These are phyloP conservation scores for Trichogramma pretiosum DNA, from an alignment of 1,140 invertebrate genomes.

Conservation along the genomic window DNA sequence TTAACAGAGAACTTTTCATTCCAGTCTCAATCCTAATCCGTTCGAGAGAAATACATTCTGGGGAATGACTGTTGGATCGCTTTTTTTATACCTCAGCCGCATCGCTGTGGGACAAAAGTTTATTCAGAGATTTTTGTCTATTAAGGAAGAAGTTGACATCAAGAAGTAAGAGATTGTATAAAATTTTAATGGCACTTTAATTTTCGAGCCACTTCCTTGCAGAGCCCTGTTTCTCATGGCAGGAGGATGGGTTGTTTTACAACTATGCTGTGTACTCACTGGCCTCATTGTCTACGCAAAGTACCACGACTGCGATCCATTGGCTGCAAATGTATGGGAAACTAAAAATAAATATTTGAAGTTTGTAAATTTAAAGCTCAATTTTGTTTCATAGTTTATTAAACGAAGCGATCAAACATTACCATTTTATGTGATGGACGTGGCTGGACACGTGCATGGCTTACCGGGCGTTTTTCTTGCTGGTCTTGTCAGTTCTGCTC, in stretches of 20 bases:
- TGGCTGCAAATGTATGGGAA: constrained; percentile 28
- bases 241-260: constrained; percentile 39
- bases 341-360: neutral
- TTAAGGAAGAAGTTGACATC: constrained; percentile 4
- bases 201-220: constrained; percentile 10
- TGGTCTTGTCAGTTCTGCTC: constrained; percentile 60
- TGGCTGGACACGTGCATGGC: constrained; percentile 47
- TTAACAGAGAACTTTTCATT: no score
- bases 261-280: constrained; percentile 28
- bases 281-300: constrained; percentile 54
- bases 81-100: constrained; percentile 51
- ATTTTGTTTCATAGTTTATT: constrained; percentile 19
- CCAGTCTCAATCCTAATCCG: constrained; percentile 50
- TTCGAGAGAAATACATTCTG: constrained; percentile 52
- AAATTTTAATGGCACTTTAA: neutral
- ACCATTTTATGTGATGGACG: constrained; percentile 54
- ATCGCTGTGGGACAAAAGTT: constrained; percentile 57
- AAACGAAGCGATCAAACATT: constrained; percentile 46
- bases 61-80: constrained; percentile 49
- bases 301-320: constrained; percentile 56
- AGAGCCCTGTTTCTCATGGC: constrained; percentile 32
- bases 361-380: neutral
- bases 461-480: constrained; percentile 63
- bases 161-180: constrained; percentile 13
- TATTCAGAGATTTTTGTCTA: constrained; percentile 53